Base-by-base conservation (phyloP, 2,888 invertebrate genomes). In the Idaea aversata region DNA sequence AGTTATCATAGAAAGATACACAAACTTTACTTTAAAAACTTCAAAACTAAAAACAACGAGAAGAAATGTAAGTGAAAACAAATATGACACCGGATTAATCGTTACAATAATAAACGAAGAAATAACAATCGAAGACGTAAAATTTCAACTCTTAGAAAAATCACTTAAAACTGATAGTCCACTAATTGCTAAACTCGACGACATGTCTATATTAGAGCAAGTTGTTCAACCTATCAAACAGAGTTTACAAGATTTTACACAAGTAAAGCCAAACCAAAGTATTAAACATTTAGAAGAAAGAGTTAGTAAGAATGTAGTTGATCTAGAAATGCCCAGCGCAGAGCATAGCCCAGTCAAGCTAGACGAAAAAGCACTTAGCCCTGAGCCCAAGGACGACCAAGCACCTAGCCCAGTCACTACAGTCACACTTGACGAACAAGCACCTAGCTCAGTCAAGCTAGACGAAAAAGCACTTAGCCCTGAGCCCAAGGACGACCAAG, bases 191-290 rank as follows among this genome's bases (percentile, higher is more conserved):
- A 47, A 47, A 47, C 47, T 13, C 47, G 47, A 47, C 13, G 47
- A 47, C 4, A 47, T 47, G 7, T 47, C 47, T 47, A 47, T 47
- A 47, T 47, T 47, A 47, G 47, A 47, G 10, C 47, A 47, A 47
- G 10, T 47, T 58, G n/a, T 6, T 58, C 0, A 59, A 60, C 5
- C 61, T 63, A 3, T 70, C 36, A 35, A 16, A 15, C 57, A 64
- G 4, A 73, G 71, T 15, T 64, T 65, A 62, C 70, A 1, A n/a
- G 47, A 47, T 47, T 47, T 47, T 2, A 57, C 58, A 15, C 57
- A 57, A 3, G 68, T 7, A 10, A 69, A 2, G 69, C 73, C 0
- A 74, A 69, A 13, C 38, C 35, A n/a, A 5, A 76, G 70, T 7
- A 68, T 68, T 0, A 63, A 65, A 0, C 69, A 67, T 3, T 10